phyloP scores from a whole-genome alignment of 1,140 invertebrate genomes.

The Cecropterus lyciades region DNA sequence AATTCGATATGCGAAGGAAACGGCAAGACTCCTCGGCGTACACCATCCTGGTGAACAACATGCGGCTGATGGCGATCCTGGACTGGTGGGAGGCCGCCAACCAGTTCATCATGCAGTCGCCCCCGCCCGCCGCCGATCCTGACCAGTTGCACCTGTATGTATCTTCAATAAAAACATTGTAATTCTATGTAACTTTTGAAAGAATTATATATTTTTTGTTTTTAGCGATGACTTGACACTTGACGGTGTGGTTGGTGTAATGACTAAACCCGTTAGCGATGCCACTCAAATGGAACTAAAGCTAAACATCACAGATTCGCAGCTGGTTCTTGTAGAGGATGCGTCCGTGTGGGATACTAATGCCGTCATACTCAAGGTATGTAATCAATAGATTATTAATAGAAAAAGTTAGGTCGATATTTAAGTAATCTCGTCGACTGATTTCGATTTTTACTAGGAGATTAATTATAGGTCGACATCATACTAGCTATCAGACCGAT shows the following conservation, averaged over 20 bases:
- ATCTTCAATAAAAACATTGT: no score
- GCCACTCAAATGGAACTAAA: constrained; percentile 89
- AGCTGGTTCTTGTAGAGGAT: constrained; percentile 97
- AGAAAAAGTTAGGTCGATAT: not conserved
- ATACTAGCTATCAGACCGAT: no score
- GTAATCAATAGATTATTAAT: not conserved
- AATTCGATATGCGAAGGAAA: constrained; percentile 74
- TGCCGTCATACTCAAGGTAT: constrained; percentile 96
- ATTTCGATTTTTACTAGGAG: no score
- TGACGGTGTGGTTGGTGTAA: constrained; percentile 28
- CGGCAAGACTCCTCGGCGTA: constrained; percentile 90
- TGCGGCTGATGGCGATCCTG: constrained; percentile 96
- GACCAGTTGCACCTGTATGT: constrained; percentile 57
- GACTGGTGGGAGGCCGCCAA: constrained; percentile 96
- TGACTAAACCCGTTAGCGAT: constrained; percentile 26
- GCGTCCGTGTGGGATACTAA: constrained; percentile 94
- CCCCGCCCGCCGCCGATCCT: constrained; percentile 60
- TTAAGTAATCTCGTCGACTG: no score
- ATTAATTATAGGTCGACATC: no score
- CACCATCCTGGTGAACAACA: constrained; percentile 97
- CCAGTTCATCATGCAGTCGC: constrained; percentile 89
- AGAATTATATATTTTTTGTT: no score
- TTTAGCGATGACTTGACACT: constrained; percentile 23
- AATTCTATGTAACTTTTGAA: no score
- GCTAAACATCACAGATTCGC: constrained; percentile 97